Conservation (phyloP, 2,888 invertebrate genomes). For the Orthosia gothica region DNA sequence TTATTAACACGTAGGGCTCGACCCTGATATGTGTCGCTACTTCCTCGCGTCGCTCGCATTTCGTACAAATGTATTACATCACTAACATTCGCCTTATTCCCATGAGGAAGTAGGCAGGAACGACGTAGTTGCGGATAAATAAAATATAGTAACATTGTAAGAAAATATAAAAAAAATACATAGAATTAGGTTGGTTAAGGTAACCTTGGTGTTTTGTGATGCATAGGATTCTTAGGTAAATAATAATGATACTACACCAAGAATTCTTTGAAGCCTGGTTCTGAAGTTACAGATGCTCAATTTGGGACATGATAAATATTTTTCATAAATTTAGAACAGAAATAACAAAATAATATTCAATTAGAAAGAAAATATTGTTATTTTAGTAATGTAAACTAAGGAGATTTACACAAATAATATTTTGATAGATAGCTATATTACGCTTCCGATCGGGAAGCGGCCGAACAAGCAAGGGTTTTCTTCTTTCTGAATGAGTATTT, state of each 20-base stretch:
- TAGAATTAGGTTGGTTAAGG: no score
- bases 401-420: background rate
- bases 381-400: no score
- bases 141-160: background rate
- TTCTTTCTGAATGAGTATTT: no score
- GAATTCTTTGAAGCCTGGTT: background rate
- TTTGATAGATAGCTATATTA: background rate
- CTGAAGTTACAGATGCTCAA: background rate
- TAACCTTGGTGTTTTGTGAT: background rate
- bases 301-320: background rate
- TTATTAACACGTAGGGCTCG: slow-evolving; percentile 89
- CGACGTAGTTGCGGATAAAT: background rate
- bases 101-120: background rate
- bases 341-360: background rate
- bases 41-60: slow-evolving; percentile 78
- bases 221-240: background rate
- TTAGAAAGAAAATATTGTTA: background rate
- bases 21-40: slow-evolving; percentile 91
- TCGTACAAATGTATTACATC: slow-evolving; percentile 47
- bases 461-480: no score
- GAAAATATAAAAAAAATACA: no score
- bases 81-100: background rate
- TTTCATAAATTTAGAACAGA: background rate
- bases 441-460: no score
- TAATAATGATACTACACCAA: background rate